A percentile compares a stretch with the other conserved stretches of the same genome.
phyloP scores from a whole-genome alignment of 2,888 invertebrate genomes.

The Boloria selene region DNA sequence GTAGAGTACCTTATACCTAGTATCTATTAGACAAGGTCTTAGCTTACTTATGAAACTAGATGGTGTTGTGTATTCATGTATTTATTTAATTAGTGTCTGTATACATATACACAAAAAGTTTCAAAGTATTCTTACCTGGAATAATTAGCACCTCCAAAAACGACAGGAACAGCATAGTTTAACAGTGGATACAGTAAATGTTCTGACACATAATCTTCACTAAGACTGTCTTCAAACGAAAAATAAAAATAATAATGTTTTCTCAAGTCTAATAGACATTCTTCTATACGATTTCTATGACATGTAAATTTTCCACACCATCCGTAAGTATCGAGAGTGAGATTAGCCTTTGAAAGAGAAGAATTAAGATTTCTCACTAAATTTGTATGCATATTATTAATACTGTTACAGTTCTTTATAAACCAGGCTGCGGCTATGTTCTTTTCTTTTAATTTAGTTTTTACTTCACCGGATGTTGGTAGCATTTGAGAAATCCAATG shows the following conservation, averaged over 20 bases:
- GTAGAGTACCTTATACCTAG: too few species aligned
- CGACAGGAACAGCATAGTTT: constrained; percentile 85
- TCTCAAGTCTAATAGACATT: constrained; percentile 57
- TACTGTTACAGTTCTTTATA: constrained; percentile 57
- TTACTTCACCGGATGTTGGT: constrained; percentile 48
- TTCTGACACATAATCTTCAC: constrained; percentile 69
- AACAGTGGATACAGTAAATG: constrained; percentile 68
- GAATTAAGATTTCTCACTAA: constrained; percentile 46
- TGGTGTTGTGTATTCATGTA: too few species aligned
- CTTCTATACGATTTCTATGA: constrained; percentile 53
- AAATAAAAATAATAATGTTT: constrained; percentile 69
- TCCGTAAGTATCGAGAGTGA: constrained; percentile 63
- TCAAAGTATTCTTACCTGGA: constrained; percentile 2
- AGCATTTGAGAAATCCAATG: constrained; percentile 54
- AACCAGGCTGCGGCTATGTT: constrained; percentile 68
- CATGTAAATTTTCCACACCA: constrained; percentile 60
- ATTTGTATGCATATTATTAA: constrained; percentile 40
- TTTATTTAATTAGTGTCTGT: too few species aligned
- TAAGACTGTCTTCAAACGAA: constrained; percentile 63
- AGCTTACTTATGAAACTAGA: too few species aligned
- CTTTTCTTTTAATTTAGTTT: constrained; percentile 52
- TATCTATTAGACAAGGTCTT: too few species aligned
- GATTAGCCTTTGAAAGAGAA: constrained; percentile 51
- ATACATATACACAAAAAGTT: too few species aligned
- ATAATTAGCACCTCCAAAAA: constrained; percentile 87